Percentiles rank a stretch among this genome's conserved stretches.
Conservation (phyloP, 1,140 invertebrate species). For the Lineus longissimus region DNA sequence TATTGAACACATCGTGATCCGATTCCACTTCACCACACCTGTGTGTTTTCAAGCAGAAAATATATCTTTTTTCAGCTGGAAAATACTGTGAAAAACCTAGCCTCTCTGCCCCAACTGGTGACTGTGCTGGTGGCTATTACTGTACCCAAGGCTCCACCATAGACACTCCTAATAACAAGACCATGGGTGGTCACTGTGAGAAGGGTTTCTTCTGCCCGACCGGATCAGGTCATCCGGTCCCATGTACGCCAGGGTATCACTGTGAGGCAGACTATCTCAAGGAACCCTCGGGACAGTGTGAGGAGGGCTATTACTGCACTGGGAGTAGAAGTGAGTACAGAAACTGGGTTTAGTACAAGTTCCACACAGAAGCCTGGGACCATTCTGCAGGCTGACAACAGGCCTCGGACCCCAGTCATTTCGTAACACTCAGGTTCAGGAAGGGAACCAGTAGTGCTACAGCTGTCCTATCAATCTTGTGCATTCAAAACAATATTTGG, state of each 20-base stretch:
- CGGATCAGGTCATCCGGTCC: conserved; percentile 28
- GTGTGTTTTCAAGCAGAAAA: no score
- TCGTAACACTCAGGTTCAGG: no score
- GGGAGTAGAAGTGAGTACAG: conserved; percentile 23
- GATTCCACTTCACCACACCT: no score
- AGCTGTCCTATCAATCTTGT: no score
- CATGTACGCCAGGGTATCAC: conserved; percentile 37
- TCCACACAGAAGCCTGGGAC: no score
- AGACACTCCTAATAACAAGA: conserved; percentile 23
- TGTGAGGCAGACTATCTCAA: conserved; percentile 33
- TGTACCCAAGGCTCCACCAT: conserved; percentile 32
- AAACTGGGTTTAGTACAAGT: no score
- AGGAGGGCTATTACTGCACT: conserved; percentile 41
- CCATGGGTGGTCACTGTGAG: conserved; percentile 28
- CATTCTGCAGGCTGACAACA: no score
- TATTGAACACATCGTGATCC: no score
- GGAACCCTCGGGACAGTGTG: conserved; percentile 31
- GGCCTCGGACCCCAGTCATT: no score
- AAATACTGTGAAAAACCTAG: conserved; percentile 32
- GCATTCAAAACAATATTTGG: no score
- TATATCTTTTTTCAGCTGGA: conserved; percentile 29
- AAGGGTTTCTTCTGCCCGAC: conserved; percentile 35
- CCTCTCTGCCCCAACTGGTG: conserved; percentile 28
- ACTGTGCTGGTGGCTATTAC: conserved; percentile 41
- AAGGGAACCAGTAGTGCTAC: no score